These are phyloP conservation scores for Octopus sinensis DNA, from an alignment of 1,140 invertebrate species.

Conservation along the genomic window DNA sequence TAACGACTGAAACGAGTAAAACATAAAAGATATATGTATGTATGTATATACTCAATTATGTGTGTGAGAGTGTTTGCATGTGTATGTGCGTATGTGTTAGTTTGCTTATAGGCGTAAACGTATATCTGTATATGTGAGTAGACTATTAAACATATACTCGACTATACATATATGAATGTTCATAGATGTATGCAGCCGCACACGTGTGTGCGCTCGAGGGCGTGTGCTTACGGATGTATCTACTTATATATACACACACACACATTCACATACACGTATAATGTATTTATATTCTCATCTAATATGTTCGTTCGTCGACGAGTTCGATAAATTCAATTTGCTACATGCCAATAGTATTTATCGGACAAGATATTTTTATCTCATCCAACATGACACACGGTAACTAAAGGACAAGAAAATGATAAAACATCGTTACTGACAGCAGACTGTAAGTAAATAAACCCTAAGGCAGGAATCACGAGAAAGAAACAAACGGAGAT, in stretches of 20 bases:
- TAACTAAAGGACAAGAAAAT: too few relatives aligned
- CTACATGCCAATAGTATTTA: too few relatives aligned
- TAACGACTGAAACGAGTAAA: too few relatives aligned
- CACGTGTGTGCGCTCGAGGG: neutral
- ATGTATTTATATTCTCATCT: too few relatives aligned
- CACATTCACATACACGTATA: neutral
- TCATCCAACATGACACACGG: too few relatives aligned
- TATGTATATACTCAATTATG: neutral
- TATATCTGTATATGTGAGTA: neutral
- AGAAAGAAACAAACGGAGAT: too few relatives aligned
- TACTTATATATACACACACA: neutral
- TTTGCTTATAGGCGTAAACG: neutral
- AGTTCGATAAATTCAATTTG: too few relatives aligned
- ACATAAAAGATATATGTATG: neutral
- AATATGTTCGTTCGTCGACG: too few relatives aligned
- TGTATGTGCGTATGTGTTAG: neutral
- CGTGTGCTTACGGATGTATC: neutral
- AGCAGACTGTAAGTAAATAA: too few relatives aligned
- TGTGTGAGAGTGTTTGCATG: neutral
- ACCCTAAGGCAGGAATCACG: too few relatives aligned
- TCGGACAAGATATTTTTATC: too few relatives aligned
- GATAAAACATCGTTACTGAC: too few relatives aligned
- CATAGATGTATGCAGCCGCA: neutral
- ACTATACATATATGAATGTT: neutral
- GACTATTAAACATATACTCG: neutral